Conservation (phyloP, 2,888 invertebrate species). For the Lysandra coridon region DNA sequence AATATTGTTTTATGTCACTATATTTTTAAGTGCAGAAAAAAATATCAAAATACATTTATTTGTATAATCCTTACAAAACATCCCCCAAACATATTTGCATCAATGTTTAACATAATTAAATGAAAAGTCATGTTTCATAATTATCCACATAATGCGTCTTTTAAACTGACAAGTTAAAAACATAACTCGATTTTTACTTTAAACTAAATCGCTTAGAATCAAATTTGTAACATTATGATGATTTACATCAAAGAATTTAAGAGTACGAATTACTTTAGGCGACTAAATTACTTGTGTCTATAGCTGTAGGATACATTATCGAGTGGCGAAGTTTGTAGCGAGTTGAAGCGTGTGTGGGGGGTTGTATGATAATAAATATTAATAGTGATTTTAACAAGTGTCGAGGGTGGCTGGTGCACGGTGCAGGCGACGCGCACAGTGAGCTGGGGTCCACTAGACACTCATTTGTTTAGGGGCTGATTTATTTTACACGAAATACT, state of each 20-base stretch:
- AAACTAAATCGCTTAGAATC: conserved; percentile 28
- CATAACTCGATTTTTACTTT: conserved; percentile 21
- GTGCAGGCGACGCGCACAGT: neutral
- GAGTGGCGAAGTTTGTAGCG: neutral
- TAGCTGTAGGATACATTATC: neutral
- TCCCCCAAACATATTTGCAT: neutral
- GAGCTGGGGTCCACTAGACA: neutral
- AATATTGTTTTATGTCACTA: neutral
- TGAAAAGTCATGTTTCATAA: conserved; percentile 3
- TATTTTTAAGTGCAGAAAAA: neutral
- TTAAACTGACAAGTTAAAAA: conserved; percentile 27
- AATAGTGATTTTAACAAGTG: conserved; percentile 30
- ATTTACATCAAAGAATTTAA: neutral
- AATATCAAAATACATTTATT: neutral
- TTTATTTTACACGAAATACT: conserved; percentile 18
- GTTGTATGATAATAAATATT: conserved; percentile 30
- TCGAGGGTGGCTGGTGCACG: conserved; percentile 4
- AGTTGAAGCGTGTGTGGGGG: conserved; percentile 1
- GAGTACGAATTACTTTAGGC: neutral
- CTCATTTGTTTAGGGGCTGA: conserved; percentile 30
- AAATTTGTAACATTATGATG: conserved; percentile 24
- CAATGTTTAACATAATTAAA: conserved; percentile 1
- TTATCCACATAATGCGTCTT: neutral
- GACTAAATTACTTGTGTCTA: neutral
- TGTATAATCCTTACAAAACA: neutral